Base-by-base conservation (phyloP, 1,140 invertebrate species). In the Pachypeltis micranthus region DNA sequence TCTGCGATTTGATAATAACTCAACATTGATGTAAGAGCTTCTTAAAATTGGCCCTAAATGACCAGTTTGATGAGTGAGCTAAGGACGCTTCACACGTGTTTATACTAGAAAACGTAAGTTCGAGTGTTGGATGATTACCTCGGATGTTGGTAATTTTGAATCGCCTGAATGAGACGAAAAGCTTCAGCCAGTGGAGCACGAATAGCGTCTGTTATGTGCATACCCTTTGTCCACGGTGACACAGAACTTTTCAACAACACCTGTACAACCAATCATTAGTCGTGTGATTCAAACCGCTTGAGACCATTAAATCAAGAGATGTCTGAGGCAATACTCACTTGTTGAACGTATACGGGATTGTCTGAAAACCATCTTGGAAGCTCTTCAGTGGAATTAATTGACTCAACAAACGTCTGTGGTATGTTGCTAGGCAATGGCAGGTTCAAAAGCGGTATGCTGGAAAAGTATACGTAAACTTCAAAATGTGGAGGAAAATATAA, bases 171-270 rank as follows among this genome's bases (percentile, higher is more conserved):
- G 51, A 96, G 76, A 73, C 88, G 84, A 76, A 95, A 96, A 28
- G 90, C 84, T 77, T 91, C 87, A 69, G 86, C 84, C 0, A 96
- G 76, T 27, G 93, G 91, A 23, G 85, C 90, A 69, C 90, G 79
- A 72, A 93, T 93, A 54, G 91, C 91, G 81, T 96, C 93, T 70
- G 86, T 85, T 65, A 93, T 74, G 66, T 84, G 82, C 62, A 96
- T 75, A 67, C 88, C 83, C 65, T 81, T 78, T 57, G 80, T 81
- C 93, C 93, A 96, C 64, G 93, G 93, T 61, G 87, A 80, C 23
- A 96, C 90, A 64, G 87, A 82, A 60, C 78, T 76, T 67, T 78
- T 80, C 29, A 84, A 71, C 56, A 84, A 70, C 44, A 84, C 75
- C 72, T 83, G 12, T 21, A 21, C 10, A 21, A 51, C 12, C 7